phyloP scores from a whole-genome alignment of 2,888 invertebrate species.

The Drosophila algonquin region DNA sequence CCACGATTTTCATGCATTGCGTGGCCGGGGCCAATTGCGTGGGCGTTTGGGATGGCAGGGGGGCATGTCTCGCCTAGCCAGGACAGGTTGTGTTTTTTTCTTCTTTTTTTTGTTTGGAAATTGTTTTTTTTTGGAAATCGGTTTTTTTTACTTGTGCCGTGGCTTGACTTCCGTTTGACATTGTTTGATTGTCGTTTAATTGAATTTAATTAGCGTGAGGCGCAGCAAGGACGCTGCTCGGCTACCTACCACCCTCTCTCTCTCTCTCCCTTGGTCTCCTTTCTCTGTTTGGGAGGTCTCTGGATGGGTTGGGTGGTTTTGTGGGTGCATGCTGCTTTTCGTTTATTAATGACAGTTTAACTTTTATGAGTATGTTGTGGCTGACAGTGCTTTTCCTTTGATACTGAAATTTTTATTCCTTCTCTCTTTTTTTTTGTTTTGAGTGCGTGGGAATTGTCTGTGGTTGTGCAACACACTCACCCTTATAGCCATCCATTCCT shows the following conservation, averaged over 20 bases:
- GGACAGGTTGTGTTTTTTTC: conserved; percentile 42
- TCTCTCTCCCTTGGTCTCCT: conserved; percentile 1
- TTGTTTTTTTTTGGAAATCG: background rate
- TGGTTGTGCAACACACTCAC: conserved; percentile 27
- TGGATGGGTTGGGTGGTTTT: conserved; percentile 1
- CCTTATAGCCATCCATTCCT: background rate
- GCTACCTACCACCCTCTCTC: conserved; percentile 4
- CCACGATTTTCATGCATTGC: conserved; percentile 45
- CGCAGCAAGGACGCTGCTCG: conserved; percentile 63
- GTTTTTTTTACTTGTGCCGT: conserved; percentile 35
- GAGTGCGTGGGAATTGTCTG: conserved; percentile 40
- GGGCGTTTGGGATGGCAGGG: conserved; percentile 35
- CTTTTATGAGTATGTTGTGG: conserved; percentile 63
- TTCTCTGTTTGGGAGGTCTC: conserved; percentile 17
- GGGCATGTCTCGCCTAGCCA: conserved; percentile 2
- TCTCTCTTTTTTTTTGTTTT: background rate
- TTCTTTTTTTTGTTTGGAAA: conserved; percentile 3
- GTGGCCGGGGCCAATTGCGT: conserved; percentile 39
- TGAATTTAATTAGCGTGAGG: conserved; percentile 83
- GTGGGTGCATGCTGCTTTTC: conserved; percentile 18
- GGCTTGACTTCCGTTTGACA: conserved; percentile 81
- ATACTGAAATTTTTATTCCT: background rate
- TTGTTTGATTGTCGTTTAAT: conserved; percentile 84
- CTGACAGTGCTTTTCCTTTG: conserved; percentile 19
- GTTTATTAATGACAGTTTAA: conserved; percentile 75